These are phyloP conservation scores for Myiothlypis chrysogaster DNA, from an alignment of 2,797 vertebrate genomes.

Conservation along the genomic window DNA sequence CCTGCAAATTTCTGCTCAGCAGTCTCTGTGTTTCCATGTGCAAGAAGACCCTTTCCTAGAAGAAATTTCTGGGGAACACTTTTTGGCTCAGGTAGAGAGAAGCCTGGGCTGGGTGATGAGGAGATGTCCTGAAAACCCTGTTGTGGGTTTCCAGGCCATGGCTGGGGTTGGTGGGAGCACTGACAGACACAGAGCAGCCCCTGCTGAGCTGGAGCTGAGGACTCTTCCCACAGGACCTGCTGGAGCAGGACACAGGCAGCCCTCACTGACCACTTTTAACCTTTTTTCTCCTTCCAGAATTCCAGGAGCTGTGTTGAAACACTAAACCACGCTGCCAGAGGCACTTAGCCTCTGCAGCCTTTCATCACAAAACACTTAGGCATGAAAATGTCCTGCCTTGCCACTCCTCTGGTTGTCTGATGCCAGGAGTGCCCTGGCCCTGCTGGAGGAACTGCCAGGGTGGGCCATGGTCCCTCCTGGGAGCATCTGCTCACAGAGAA, in stretches of 20 bases:
- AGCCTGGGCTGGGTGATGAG: not conserved
- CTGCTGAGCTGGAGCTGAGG: not conserved
- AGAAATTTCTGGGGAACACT: not conserved
- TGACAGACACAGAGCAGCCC: not conserved
- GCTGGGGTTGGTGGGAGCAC: rapidly evolving
- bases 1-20: not conserved
- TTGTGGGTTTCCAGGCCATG: not conserved
- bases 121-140: not conserved
- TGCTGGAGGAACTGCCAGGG: not conserved
- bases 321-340: not conserved
- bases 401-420: not conserved
- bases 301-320: not conserved
- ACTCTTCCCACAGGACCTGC: not conserved
- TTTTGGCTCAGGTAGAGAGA: not conserved
- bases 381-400: not conserved
- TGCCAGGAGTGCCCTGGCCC: not conserved
- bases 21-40: rapidly evolving
- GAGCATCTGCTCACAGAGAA: not conserved
- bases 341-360: not conserved
- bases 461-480: not conserved
- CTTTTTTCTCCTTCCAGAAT: not conserved
- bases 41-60: not conserved
- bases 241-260: not conserved
- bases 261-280: not conserved
- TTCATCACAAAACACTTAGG: not conserved